These are phyloP conservation scores for Brenthis ino DNA, from an alignment of 2,888 invertebrate genomes.

Conservation along the genomic window DNA sequence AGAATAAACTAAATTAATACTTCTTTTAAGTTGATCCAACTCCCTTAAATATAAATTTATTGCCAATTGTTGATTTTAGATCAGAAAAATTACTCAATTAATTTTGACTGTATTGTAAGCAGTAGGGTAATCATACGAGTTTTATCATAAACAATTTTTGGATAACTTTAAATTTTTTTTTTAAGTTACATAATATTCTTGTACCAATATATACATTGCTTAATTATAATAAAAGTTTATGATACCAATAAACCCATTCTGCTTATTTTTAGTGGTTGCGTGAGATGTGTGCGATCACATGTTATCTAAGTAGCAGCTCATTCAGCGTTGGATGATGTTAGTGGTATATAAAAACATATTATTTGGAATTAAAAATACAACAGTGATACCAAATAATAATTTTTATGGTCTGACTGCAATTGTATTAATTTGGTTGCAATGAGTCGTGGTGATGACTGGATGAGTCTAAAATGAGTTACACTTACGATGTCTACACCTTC, in stretches of 20 bases:
- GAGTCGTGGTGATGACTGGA: constrained; percentile 25
- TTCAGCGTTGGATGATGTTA: constrained; percentile 25
- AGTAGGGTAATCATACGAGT: neutral
- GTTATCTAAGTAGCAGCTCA: constrained; percentile 24
- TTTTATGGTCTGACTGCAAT: constrained; percentile 12
- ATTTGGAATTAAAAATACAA: neutral
- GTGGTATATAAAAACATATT: constrained; percentile 19
- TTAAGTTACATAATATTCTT: neutral
- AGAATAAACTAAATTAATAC: constrained; percentile 26
- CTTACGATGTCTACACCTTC: constrained; percentile 97
- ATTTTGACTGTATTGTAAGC: constrained; percentile 11
- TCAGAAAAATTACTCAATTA: neutral
- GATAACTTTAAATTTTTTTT: neutral
- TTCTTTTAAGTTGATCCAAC: constrained; percentile 29
- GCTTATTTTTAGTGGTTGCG: constrained; percentile 1
- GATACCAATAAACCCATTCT: constrained; percentile 6
- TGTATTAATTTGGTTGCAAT: constrained; percentile 21
- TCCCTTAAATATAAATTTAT: constrained; percentile 18
- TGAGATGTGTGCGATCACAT: constrained; percentile 12
- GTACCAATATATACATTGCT: constrained; percentile 3
- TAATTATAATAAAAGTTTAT: constrained; percentile 4
- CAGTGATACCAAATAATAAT: neutral
- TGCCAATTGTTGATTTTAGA: constrained; percentile 20
- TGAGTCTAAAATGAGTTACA: constrained; percentile 34
- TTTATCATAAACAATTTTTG: constrained; percentile 3